These are phyloP conservation scores for Papilio glaucus DNA, from an alignment of 1,140 invertebrate species.

Conservation along the genomic window DNA sequence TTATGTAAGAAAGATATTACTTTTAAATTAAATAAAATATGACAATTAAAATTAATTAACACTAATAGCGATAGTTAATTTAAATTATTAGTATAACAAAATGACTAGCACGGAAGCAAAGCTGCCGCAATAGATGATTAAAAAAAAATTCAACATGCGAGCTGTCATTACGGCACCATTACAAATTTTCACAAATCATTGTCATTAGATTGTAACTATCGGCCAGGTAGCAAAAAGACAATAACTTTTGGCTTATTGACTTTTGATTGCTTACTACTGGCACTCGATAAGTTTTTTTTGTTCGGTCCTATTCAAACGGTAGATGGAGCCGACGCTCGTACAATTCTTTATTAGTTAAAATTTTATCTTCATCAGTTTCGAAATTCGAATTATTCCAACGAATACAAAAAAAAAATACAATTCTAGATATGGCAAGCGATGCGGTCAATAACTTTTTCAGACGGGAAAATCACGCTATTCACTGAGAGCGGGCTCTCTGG, in stretches of 20 bases:
- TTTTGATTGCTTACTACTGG: conserved; percentile 31
- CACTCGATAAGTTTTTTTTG: conserved; percentile 23
- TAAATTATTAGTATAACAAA: conserved; percentile 8
- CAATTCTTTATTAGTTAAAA: conserved; percentile 32
- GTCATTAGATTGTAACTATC: conserved; percentile 37
- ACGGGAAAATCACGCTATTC: conserved; percentile 37
- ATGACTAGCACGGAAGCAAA: conserved; percentile 19
- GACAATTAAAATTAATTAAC: too few relatives aligned
- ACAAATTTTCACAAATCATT: conserved; percentile 37
- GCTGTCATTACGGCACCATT: conserved; percentile 34
- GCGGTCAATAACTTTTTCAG: conserved; percentile 38
- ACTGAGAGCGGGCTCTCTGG: conserved; percentile 16
- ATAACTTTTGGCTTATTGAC: conserved; percentile 37
- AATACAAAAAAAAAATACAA: conserved; percentile 18
- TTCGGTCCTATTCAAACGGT: conserved; percentile 18
- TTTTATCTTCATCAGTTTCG: conserved; percentile 34
- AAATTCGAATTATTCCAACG: conserved; percentile 16
- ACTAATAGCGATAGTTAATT: too few relatives aligned
- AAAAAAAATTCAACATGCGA: conserved; percentile 31
- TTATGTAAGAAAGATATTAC: too few relatives aligned
- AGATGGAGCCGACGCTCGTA: not conserved
- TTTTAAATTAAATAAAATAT: too few relatives aligned
- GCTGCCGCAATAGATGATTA: not conserved
- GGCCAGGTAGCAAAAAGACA: conserved; percentile 37
- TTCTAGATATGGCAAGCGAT: conserved; percentile 35